Evolutionary conservation across 2,888 invertebrate genomes (phyloP), one percentile per base, ranked within the genome.

Genomic region (Hypercompe scribonia): DNA sequence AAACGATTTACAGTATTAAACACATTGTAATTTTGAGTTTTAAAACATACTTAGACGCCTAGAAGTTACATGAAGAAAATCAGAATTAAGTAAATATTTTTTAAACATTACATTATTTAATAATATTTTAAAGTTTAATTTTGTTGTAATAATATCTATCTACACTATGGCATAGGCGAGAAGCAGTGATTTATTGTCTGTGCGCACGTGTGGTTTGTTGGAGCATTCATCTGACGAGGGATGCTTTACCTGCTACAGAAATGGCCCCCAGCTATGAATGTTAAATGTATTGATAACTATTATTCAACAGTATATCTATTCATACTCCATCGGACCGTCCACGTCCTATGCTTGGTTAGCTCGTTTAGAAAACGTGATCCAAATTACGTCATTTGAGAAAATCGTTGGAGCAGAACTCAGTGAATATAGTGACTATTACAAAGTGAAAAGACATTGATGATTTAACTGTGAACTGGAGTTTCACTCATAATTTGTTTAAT

Each of bases 161-260:
- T 82, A 78, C 80, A 79, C 80, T 74, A 81, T 84, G 84, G 84
- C 86, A 87, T 85, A 86, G n/a, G 86, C 88, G 84, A 84, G 86
- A 81, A 85, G 85, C 84, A 83, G 88, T 93, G 92, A 94, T 94
- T 92, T 93, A 94, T 93, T 87, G 86, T 86, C 86, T 87, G 81
- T 74, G 81, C 83, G 87, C 87, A 92, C 93, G 93, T 93, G 93
- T 94, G 93, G 92, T 90, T 86, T 86, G 88, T 83, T 83, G 82
- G 83, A 86, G 84, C 85, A 86, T 87, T 86, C 87, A 85, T 88
- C 89, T 93, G 93, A 93, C 90, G 89, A 90, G 93, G 93, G 93
- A 91, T 89, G 88, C 85, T 81, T 84, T 94, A 94, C 94, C 95
- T 94, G 94, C 93, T 92, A 87, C 91, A 90, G 90, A 91, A 92